Conservation (phyloP, 2,888 invertebrate species). For the Meliscaeva auricollis region DNA sequence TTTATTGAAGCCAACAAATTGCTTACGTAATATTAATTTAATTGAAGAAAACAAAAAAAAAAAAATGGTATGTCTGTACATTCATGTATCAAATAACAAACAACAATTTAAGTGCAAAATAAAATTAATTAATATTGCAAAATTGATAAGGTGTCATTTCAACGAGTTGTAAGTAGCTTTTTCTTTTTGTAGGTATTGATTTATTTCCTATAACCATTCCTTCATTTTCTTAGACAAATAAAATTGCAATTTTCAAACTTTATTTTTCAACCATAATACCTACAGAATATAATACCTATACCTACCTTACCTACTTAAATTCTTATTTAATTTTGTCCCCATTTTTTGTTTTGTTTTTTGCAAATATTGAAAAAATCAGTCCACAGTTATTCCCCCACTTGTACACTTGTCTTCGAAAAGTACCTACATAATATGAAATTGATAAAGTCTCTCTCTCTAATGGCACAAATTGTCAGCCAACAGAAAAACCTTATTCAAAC, state of each 20-base stretch:
- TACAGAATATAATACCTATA: slow-evolving; percentile 11
- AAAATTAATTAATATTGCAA: slow-evolving; percentile 65
- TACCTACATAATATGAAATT: slow-evolving; percentile 62
- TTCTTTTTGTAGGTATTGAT: slow-evolving; percentile 26
- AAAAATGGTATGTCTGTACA: not conserved
- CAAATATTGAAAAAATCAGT: slow-evolving; percentile 56
- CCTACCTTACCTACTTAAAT: slow-evolving; percentile 33
- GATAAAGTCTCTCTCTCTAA: slow-evolving; percentile 24
- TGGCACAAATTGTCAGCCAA: slow-evolving; percentile 58
- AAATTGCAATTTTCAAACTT: slow-evolving; percentile 44
- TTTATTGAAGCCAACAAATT: not conserved
- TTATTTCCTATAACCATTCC: slow-evolving; percentile 1
- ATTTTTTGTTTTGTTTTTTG: slow-evolving; percentile 14
- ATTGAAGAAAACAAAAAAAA: slow-evolving; percentile 13
- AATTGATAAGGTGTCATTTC: slow-evolving; percentile 58
- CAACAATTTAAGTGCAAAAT: slow-evolving; percentile 39
- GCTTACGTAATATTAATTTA: slow-evolving; percentile 15
- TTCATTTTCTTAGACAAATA: slow-evolving; percentile 49
- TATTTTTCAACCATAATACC: slow-evolving; percentile 15
- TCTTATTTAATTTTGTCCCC: slow-evolving; percentile 41
- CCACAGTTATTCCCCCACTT: slow-evolving; percentile 55
- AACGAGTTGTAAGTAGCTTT: slow-evolving; percentile 11
- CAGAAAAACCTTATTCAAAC: slow-evolving; percentile 70
- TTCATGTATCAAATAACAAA: slow-evolving; percentile 23
- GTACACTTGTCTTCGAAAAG: slow-evolving; percentile 69